A percentile compares a stretch with the other conserved stretches of the same genome.
These are phyloP conservation scores for Galleria mellonella DNA, from an alignment of 1,140 invertebrate genomes.

Conservation along the genomic window DNA sequence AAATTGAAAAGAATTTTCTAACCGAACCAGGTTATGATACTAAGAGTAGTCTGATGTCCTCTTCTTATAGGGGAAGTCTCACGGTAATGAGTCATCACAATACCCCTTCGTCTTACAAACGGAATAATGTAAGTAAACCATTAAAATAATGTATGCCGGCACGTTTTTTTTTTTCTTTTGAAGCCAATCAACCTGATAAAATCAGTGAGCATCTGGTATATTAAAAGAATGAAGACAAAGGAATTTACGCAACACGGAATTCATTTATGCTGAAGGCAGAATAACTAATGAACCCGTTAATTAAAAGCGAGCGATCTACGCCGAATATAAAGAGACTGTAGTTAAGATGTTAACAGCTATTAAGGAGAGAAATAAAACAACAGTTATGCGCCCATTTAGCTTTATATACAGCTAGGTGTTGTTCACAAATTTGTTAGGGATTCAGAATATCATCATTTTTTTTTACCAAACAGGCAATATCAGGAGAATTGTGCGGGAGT, in stretches of 20 bases:
- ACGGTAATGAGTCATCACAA: no score
- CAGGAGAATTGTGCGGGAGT: no score
- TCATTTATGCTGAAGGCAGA: conserved; percentile 22
- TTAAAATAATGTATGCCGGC: background rate
- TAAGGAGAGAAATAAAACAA: conserved; percentile 23
- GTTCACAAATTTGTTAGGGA: no score
- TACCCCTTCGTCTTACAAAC: no score
- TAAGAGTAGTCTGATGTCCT: no score
- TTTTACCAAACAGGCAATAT: no score
- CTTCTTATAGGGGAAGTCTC: no score
- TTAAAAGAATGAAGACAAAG: conserved; percentile 3
- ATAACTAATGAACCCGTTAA: conserved; percentile 40
- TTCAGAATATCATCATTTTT: no score
- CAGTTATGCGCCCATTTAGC: conserved; percentile 3
- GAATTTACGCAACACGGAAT: background rate
- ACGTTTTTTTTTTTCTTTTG: background rate
- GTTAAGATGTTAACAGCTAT: conserved; percentile 31
- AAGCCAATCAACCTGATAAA: background rate
- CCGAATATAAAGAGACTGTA: conserved; percentile 33
- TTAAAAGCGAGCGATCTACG: conserved; percentile 36
- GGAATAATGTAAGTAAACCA: no score
- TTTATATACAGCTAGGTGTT: background rate
- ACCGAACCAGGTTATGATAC: no score
- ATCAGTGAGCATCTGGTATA: conserved; percentile 1
- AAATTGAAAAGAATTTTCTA: no score